Evolutionary conservation across 92 coral and sea anemone genomes (phyloP), one percentile per base, ranked within the genome.

Genomic region (Zoanthus sansibaricus): DNA sequence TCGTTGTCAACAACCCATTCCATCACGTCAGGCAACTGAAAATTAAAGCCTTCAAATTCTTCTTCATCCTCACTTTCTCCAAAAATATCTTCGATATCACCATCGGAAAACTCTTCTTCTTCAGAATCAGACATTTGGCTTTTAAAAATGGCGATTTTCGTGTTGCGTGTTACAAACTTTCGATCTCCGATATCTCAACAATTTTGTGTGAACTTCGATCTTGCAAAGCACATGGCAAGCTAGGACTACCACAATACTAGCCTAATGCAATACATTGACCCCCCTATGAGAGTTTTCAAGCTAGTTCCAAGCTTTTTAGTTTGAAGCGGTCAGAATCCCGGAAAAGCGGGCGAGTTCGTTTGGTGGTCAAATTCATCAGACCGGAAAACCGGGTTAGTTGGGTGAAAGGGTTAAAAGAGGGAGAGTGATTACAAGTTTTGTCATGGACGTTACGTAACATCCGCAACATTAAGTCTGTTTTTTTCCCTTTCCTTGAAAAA

Each of bases 31-130:
- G 88, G 91, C 72, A 87, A 76, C 16, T 59, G 69, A 48, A 64
- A 87, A 16, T 44, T 16, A 45, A 73, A 73, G 77, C 77, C 25
- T 15, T 5, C 5, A 73, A 45, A 73, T 10, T 91, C 87, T 21
- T 88, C 89, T 58, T 91, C 87, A n/a, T 83, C 91, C 4, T 88
- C 68, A 13, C 74, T 59, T 80, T 91, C 89, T 48, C 83, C 82
- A 71, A 88, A 91, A 7, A 90, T 4, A 47, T 80, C 89, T 18
- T 90, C 90, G 42, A 73, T 20, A 68, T 84, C 82, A 16, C 75
- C 48, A 33, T 90, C 93, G 4, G 88, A 87, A 90, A 58, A 77
- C 71, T 89, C 89, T 64, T 20, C 33, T 14, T 77, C 71, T 31
- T 78, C 83, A 6, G 3, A 13, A 78, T 59, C 71, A 1, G 83